Evolutionary conservation across 2,888 invertebrate species (phyloP).

Genomic region (Ichneumon xanthorius): DNA sequence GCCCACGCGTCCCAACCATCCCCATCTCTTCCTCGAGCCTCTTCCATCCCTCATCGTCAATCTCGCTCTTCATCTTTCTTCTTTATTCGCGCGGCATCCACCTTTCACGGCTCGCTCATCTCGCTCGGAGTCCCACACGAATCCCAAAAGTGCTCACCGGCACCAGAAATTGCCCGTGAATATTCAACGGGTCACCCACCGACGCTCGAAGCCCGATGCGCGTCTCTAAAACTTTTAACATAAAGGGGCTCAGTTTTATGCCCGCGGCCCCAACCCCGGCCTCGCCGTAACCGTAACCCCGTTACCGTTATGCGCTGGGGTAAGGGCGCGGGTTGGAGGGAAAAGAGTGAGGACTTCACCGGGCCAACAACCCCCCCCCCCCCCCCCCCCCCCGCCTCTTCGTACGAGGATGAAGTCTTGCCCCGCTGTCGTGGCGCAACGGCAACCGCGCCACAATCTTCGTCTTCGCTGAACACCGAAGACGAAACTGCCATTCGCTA

Average conservation of each 20-base stretch:
- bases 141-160: constrained; percentile 8
- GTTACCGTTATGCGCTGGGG: constrained; percentile 45
- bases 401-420: background rate
- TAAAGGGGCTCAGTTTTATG: constrained; percentile 69
- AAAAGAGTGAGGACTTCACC: constrained; percentile 46
- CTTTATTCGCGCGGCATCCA: background rate
- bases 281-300: constrained; percentile 58
- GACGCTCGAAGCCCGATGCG: constrained; percentile 56
- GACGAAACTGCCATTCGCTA: background rate
- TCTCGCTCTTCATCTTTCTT: constrained; percentile 9
- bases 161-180: constrained; percentile 68
- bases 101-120: constrained; percentile 2
- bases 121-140: constrained; percentile 13
- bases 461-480: background rate
- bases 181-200: constrained; percentile 67
- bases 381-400: background rate
- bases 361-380: background rate
- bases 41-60: background rate
- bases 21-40: background rate
- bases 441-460: background rate
- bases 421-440: background rate
- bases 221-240: constrained; percentile 70
- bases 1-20: background rate
- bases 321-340: background rate
- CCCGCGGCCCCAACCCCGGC: constrained; percentile 37